Percentiles rank a stretch among this genome's conserved stretches.
Conservation (phyloP, 2,797 vertebrate genomes). For the Odontamblyopus rebecca region DNA sequence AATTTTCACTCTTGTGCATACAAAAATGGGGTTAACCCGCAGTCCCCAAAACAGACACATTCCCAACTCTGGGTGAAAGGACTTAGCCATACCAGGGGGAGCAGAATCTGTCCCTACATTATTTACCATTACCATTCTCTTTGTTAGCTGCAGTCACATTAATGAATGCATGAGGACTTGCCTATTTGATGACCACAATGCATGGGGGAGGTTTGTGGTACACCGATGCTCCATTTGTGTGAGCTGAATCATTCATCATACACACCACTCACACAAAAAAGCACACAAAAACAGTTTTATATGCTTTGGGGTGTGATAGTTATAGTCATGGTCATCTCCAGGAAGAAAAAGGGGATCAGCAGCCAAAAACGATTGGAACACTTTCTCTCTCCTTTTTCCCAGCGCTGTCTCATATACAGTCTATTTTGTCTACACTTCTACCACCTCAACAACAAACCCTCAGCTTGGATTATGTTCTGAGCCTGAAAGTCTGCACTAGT, state of each 20-base stretch:
- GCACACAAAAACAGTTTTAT: conserved; percentile 17
- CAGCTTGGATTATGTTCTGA: conserved; percentile 2
- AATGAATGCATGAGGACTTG: conserved; percentile 73
- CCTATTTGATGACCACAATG: conserved; percentile 70
- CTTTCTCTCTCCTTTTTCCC: background rate
- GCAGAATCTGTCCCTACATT: conserved; percentile 62
- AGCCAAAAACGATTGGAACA: conserved; percentile 8
- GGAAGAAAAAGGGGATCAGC: background rate
- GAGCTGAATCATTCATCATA: conserved; percentile 66
- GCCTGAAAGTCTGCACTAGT: background rate
- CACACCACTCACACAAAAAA: conserved; percentile 17
- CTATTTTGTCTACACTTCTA: conserved; percentile 3
- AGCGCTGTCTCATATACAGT: background rate
- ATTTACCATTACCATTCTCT: conserved; percentile 68
- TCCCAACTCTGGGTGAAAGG: conserved; percentile 22
- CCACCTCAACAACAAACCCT: conserved; percentile 1
- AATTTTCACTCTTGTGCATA: conserved; percentile 45
- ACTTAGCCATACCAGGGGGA: conserved; percentile 43
- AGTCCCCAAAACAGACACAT: conserved; percentile 40
- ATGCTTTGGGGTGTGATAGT: conserved; percentile 10
- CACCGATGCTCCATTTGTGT: conserved; percentile 70
- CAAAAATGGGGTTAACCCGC: conserved; percentile 44
- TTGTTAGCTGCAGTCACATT: conserved; percentile 63
- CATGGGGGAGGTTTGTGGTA: conserved; percentile 53
- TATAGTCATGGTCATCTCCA: conserved; percentile 24